Evolutionary conservation across 2,797 vertebrate species (phyloP).

Genomic region (Acrossocheilus fasciatus): DNA sequence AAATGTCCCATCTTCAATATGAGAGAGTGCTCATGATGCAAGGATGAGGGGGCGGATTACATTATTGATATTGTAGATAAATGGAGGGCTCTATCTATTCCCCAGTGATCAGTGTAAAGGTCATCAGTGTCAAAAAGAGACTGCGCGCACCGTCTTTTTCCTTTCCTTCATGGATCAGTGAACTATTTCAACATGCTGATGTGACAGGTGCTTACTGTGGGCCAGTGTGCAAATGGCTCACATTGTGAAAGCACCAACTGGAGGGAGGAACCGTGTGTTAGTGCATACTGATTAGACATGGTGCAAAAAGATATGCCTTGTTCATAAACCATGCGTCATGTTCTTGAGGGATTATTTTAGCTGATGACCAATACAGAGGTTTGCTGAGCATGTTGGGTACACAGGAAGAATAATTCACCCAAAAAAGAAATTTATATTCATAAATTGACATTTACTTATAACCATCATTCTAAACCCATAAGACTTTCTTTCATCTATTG

Average conservation of each 20-base stretch:
- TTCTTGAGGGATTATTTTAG: conserved; percentile 1
- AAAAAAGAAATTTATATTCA: not conserved
- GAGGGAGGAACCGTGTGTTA: conserved; percentile 14
- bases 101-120: conserved; percentile 30
- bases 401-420: not conserved
- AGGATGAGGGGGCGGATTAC: conserved; percentile 18
- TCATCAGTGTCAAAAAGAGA: conserved; percentile 36
- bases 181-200: conserved; percentile 19
- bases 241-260: conserved; percentile 22
- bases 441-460: not conserved
- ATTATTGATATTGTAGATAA: conserved; percentile 32
- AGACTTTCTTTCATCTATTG: not conserved
- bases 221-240: not conserved
- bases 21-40: not conserved
- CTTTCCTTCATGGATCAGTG: conserved; percentile 44
- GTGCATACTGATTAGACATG: conserved; percentile 32
- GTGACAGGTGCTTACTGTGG: conserved; percentile 8
- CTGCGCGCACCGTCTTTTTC: conserved; percentile 4
- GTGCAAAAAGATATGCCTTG: conserved; percentile 16
- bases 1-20: not conserved
- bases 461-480: not conserved
- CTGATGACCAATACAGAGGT: conserved; percentile 10
- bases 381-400: not conserved
- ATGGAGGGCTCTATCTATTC: conserved; percentile 28
- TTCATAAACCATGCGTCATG: not conserved